Conservation (phyloP, 2,113 vertebrate species). For the Callionymus lyra region DNA sequence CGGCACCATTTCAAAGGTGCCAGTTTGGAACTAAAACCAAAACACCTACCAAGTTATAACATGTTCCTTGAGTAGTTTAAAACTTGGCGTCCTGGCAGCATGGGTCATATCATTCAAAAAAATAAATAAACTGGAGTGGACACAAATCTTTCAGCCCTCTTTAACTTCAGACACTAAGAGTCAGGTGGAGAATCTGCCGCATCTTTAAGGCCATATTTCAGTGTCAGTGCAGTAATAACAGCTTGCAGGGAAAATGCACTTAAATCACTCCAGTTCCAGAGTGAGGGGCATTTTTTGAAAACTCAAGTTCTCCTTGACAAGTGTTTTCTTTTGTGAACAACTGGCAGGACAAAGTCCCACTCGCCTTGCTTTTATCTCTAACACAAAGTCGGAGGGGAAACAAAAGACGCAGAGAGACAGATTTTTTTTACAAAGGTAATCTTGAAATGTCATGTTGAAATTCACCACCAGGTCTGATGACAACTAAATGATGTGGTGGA, state of each 20-base stretch:
- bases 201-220: constrained; percentile 23
- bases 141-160: constrained; percentile 21
- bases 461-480: constrained; percentile 33
- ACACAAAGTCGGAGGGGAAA: constrained; percentile 30
- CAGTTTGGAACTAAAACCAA: too few relatives aligned
- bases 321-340: constrained; percentile 28
- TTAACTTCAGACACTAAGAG: constrained; percentile 10
- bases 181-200: constrained; percentile 24
- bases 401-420: constrained; percentile 22
- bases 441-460: constrained; percentile 27
- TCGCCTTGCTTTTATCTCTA: constrained; percentile 32
- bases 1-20: too few relatives aligned
- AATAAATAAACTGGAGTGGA: constrained; percentile 1
- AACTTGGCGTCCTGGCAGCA: too few relatives aligned
- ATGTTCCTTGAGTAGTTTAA: too few relatives aligned
- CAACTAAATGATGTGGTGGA: constrained; percentile 9
- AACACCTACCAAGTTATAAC: too few relatives aligned
- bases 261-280: constrained; percentile 28
- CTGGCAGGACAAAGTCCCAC: constrained; percentile 16
- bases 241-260: constrained; percentile 23
- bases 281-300: constrained; percentile 20
- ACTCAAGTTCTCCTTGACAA: constrained; percentile 20
- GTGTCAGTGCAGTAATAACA: constrained; percentile 15
- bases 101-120: too few relatives aligned
- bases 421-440: constrained; percentile 8